phyloP scores from a whole-genome alignment of 2,888 invertebrate genomes.

The Spisula subtruncata region DNA sequence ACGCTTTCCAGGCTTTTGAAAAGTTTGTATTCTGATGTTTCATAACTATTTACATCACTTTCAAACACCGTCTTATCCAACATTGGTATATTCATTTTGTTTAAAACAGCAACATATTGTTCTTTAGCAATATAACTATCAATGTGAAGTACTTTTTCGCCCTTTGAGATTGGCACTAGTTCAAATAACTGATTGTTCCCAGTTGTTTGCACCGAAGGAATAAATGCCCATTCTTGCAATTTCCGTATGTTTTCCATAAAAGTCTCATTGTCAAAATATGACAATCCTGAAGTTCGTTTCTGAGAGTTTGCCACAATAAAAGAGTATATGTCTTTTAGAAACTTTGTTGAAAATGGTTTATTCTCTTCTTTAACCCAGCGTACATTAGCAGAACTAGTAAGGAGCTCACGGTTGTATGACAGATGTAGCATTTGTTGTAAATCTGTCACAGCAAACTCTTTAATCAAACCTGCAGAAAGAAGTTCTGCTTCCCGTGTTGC shows the following conservation, averaged over 20 bases:
- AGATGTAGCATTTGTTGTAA: conserved; percentile 17
- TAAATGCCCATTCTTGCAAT: conserved; percentile 37
- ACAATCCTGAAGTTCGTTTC: too few species aligned
- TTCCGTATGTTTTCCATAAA: background rate
- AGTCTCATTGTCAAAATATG: background rate
- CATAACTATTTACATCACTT: too few species aligned
- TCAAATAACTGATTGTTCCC: background rate
- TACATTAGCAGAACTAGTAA: conserved; percentile 3
- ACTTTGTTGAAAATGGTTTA: background rate
- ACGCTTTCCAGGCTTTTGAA: background rate
- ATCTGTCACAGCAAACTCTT: conserved; percentile 27
- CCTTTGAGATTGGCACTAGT: conserved; percentile 19
- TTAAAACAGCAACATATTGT: background rate
- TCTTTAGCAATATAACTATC: background rate
- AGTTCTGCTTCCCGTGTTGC: background rate
- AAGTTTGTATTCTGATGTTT: background rate
- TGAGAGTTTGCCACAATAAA: background rate
- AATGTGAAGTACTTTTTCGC: conserved; percentile 11
- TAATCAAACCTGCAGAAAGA: conserved; percentile 20
- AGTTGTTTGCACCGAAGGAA: background rate
- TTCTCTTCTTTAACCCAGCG: background rate
- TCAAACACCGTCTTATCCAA: conserved; percentile 9
- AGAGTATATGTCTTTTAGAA: background rate
- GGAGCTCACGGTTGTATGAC: conserved; percentile 5
- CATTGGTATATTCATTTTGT: conserved; percentile 24